Percentiles rank a stretch among this genome's conserved stretches.
Evolutionary conservation across 2,113 vertebrate species (phyloP).

Genomic region (Madoqua kirkii): DNA sequence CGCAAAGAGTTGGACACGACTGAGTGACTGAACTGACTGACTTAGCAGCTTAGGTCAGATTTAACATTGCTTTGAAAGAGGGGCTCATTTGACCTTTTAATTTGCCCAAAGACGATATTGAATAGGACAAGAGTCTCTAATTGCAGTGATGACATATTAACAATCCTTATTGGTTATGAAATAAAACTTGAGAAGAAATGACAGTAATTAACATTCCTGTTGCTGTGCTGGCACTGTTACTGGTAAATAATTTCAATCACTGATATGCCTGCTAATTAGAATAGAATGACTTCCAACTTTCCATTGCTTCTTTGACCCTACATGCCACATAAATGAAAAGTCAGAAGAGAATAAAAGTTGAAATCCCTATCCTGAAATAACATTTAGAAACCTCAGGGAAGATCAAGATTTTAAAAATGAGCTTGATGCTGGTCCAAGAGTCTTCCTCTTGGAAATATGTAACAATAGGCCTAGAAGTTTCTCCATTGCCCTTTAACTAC

Average conservation of each 20-base stretch:
- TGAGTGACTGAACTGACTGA: no score
- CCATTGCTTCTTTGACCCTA: conserved; percentile 37
- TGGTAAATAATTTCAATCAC: conserved; percentile 19
- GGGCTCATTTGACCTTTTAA: neutral
- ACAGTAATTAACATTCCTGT: conserved; percentile 2
- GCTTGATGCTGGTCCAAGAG: neutral
- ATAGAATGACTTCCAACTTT: conserved; percentile 47
- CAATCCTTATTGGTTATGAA: neutral
- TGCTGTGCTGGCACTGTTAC: neutral
- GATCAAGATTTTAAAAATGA: neutral
- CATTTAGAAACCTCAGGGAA: conserved; percentile 24
- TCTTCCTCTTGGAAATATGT: neutral
- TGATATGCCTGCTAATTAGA: conserved; percentile 37
- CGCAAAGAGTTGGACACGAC: no score
- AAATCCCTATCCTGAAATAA: neutral
- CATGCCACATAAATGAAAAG: neutral
- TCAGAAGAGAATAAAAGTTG: conserved; percentile 17
- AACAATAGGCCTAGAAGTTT: neutral
- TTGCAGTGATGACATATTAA: conserved; percentile 2
- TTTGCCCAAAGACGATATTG: neutral
- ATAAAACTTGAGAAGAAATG: neutral
- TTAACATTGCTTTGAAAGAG: neutral
- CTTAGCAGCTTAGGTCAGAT: neutral
- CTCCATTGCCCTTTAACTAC: neutral
- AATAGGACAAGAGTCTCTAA: neutral